Base-by-base conservation (phyloP, 2,797 vertebrate genomes). In the Ctenochaetus hawaiiensis region DNA sequence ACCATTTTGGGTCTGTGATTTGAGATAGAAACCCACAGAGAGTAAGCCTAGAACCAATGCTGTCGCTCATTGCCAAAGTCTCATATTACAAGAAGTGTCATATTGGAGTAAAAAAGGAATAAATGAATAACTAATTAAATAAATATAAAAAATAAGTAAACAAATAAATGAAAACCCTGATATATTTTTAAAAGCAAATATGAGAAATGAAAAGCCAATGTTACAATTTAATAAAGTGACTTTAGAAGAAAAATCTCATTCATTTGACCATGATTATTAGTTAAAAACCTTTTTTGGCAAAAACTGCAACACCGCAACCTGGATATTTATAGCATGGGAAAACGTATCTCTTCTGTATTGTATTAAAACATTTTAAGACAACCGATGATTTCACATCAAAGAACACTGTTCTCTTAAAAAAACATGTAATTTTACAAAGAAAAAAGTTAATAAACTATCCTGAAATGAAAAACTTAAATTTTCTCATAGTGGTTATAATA, bases 1-100 rank as follows among this genome's bases (percentile, higher is more conserved):
- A 72, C 30, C 51, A 78, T 74, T 68, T 72, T 66, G 78, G 67
- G 20, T 71, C 18, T 79, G 70, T 80, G 69, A 86, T 87, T 75
- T 74, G 61, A 83, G 79, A 84, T 44, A 81, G 60, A 82, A 83
- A 87, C 71, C 44, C 44, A 56, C 62, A 72, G 8, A 48, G 47
- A 51, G 45, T 54, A 47, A 52, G 44, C 1, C 76, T 72, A 77
- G 44, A 83, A 80, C 63, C 69, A 82, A 71, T 67, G 54, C 43
- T 67, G 53, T 71, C 64, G 72, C 77, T 87, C 67, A 78, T 62
- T 17, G 54, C 51, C 30, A 12, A 16, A 59, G 45, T 52, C 39
- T 67, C n/a, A 41, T 51, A 70, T 82, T 53, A 74, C 17, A 71
- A 22, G 54, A 86, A 56, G 65, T 68, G 72, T 64, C 74, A 87